phyloP scores from a whole-genome alignment of 2,797 vertebrate species.

The Oophaga sylvatica region DNA sequence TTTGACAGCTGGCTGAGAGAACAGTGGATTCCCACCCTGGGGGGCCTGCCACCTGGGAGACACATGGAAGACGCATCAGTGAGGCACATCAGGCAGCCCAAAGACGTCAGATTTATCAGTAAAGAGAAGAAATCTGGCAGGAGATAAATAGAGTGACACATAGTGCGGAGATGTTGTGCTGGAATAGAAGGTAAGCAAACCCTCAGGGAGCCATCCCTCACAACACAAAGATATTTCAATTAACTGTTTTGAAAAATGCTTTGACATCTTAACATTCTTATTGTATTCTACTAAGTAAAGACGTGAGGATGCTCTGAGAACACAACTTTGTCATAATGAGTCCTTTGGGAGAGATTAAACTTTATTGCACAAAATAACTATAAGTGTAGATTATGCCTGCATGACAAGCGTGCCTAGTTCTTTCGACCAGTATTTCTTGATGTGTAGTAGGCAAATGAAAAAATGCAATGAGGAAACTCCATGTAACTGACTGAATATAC shows the following conservation, averaged over 20 bases:
- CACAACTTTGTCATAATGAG: conserved; percentile 55
- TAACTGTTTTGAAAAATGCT: conserved; percentile 52
- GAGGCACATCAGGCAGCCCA: too few relatives aligned
- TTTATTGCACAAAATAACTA: conserved; percentile 44
- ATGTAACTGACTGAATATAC: not conserved
- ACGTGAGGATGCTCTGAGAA: conserved; percentile 22
- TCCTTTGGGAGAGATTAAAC: conserved; percentile 57
- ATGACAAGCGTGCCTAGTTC: conserved; percentile 27
- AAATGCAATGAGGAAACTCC: not conserved
- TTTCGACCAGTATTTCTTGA: not conserved
- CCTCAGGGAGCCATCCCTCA: conserved; percentile 44
- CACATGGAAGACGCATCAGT: too few relatives aligned
- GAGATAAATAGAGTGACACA: conserved; percentile 37
- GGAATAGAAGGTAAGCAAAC: conserved; percentile 26
- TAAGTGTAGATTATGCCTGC: conserved; percentile 34
- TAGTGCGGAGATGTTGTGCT: conserved; percentile 7
- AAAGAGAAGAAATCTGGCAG: conserved; percentile 11
- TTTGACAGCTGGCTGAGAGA: too few relatives aligned
- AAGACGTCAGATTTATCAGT: not conserved
- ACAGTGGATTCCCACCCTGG: too few relatives aligned
- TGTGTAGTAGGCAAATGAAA: not conserved
- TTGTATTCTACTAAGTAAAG: conserved; percentile 38
- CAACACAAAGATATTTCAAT: conserved; percentile 54
- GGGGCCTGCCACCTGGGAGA: too few relatives aligned
- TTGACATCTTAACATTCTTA: conserved; percentile 53